Percentiles rank a stretch among this genome's conserved stretches.
Conservation (phyloP, 2,888 invertebrate genomes). For the Iselma pallidipennis region DNA sequence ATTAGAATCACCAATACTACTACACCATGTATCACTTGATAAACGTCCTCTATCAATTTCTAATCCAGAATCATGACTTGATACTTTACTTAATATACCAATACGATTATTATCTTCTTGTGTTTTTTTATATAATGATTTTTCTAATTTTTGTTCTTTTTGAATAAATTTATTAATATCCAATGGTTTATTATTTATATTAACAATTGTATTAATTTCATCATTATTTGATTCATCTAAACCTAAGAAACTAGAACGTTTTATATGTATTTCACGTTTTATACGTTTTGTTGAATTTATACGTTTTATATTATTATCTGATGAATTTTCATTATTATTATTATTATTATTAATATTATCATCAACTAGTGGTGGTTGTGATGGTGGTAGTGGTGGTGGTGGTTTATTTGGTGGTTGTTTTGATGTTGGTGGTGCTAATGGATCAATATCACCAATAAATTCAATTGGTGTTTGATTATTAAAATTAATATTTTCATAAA, state of each 20-base stretch:
- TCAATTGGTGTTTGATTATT: slow-evolving; percentile 45
- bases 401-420: slow-evolving; percentile 62
- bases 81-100: slow-evolving; percentile 52
- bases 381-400: slow-evolving; percentile 61
- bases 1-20: slow-evolving; percentile 45
- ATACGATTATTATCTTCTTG: slow-evolving; percentile 45
- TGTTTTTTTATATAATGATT: slow-evolving; percentile 70
- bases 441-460: slow-evolving; percentile 55
- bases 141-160: slow-evolving; percentile 77
- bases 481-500: slow-evolving; percentile 57
- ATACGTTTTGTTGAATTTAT: slow-evolving; percentile 83
- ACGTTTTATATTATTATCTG: slow-evolving; percentile 62
- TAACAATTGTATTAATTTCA: slow-evolving; percentile 69
- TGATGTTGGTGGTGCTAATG: slow-evolving; percentile 62
- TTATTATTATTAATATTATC: slow-evolving; percentile 55
- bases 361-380: slow-evolving; percentile 82
- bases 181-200: slow-evolving; percentile 67
- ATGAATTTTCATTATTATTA: slow-evolving; percentile 2
- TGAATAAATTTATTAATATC: slow-evolving; percentile 81
- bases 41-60: slow-evolving; percentile 64
- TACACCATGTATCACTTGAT: slow-evolving; percentile 65
- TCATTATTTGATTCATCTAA: slow-evolving; percentile 72
- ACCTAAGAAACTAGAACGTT: slow-evolving; percentile 84
- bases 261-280: slow-evolving; percentile 81
- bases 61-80: slow-evolving; percentile 80